Evolutionary conservation across 1,140 invertebrate genomes (phyloP), one percentile per base, ranked within the genome.

Genomic region (Rhopalosiphum padi): DNA sequence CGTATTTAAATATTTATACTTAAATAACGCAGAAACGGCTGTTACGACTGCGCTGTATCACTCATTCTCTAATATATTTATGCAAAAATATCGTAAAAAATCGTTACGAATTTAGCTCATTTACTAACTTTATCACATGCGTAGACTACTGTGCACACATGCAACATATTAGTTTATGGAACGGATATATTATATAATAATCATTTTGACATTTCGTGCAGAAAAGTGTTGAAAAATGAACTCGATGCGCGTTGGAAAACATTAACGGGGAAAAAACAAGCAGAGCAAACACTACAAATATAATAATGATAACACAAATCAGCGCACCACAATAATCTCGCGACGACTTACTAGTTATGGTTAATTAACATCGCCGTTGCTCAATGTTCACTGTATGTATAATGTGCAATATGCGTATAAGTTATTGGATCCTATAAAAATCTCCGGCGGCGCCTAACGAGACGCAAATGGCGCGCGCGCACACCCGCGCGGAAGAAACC

Each of bases 341-440:
- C 22, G 23, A 91, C 90, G 51, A 25, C 35, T 22, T 77, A 41
- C 55, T 82, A 46, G 90, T 91, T 91, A 91, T 91, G 90, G 90
- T 91, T 91, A 91, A 91, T 91, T 91, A 91, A 91, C 68, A 48
- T 82, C 1, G 46, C 23, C 48, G 48, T 89, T 37, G 87, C 30
- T 89, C 87, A 35, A 77, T 77, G 60, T n/a, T 68, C 30, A 18
- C 85, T 7, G 25, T 48, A 85, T 23, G 30, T 11, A 23, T 9
- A 8, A 23, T 43, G 11, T 46, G 15, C 21, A 9, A 85, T 23
- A 60, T 23, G 30, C 48, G 25, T 6, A 53, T 90, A 91, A 90
- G 89, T 90, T 90, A 90, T 90, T 43, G 89, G 55, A 68, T 91
- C 90, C 37, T 77, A 77, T 91, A 91, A 91, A 90, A 91, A 77